Evolutionary conservation across 2,888 invertebrate species (phyloP), one percentile per base, ranked within the genome.

Genomic region (Dioctria rufipes): DNA sequence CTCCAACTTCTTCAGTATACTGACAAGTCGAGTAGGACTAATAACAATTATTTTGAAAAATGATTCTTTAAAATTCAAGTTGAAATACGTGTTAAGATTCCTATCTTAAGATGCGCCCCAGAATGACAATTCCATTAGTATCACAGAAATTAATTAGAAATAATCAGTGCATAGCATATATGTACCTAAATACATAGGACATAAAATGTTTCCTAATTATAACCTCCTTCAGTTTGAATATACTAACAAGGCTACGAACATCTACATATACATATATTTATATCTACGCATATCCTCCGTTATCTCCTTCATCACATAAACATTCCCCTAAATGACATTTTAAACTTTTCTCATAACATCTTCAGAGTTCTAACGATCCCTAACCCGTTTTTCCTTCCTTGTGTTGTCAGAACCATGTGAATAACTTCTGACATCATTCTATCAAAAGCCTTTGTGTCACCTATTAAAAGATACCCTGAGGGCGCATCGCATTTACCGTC

Each of bases 361-460:
- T 73, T n/a, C 54, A 54, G 25, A 25, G 54, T 54, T 54, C 73
- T 73, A 73, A 73, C 42, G 73, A 73, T 54, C 42, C 73, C 42
- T 42, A 58, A 73, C 43, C 73, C 13, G 43, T 58, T 73, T 25
- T 49, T 39, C 43, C 58, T 43, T 60, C 60, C 54, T 54, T 5
- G n/a, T 49, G 25, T 46, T 49, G 13, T 54, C 25, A 73, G 42
- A 73, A 58, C n/a, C n/a, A 73, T 73, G 42, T 73, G 73, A 43
- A 73, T 73, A 42, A 73, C 58, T 73, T 73, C 37, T 40, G 58
- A 73, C 73, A 73, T 73, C 58, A 60, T 73, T 73, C 73, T 58
- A 73, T 73, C 60, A 73, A 73, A 73, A 73, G 60, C 13, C 73
- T 73, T 73, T 73, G 60, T 73, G 60, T 13, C 9, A 69, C 73